A percentile compares a stretch with the other conserved stretches of the same genome.
Evolutionary conservation across 2,797 vertebrate genomes (phyloP).

Genomic region (Diglossa cyanea): DNA sequence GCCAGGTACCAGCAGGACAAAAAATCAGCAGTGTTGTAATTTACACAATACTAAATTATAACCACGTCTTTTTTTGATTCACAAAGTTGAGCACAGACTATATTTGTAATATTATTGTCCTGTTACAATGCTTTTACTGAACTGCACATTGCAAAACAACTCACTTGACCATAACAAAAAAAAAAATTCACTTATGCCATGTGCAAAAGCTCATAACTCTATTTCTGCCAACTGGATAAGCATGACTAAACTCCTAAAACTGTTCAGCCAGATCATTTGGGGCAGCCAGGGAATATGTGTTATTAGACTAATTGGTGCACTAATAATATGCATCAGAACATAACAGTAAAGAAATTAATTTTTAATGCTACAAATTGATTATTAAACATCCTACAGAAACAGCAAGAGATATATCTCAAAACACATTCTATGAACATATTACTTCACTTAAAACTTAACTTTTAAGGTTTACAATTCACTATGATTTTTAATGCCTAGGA

Average conservation of each 20-base stretch:
- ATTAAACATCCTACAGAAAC: not conserved
- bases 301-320: not conserved
- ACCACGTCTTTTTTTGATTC: not conserved
- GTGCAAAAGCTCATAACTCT: not conserved
- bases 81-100: not conserved
- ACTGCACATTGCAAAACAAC: not conserved
- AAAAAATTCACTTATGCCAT: not conserved
- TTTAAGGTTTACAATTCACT: constrained; percentile 1
- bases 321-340: not conserved
- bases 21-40: not conserved
- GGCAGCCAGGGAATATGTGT: not conserved
- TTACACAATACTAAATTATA: not conserved
- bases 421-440: constrained; percentile 10
- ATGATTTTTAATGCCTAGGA: not conserved
- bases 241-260: constrained; percentile 44
- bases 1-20: not conserved
- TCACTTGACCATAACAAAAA: not conserved
- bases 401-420: not conserved
- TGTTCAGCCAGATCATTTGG: not conserved
- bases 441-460: constrained; percentile 29
- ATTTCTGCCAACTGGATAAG: constrained; percentile 30
- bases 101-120: not conserved
- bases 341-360: not conserved
- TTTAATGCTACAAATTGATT: not conserved
- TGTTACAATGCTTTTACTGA: not conserved